These are phyloP conservation scores for Ylistrum balloti DNA, from an alignment of 1,140 invertebrate species.

Conservation along the genomic window DNA sequence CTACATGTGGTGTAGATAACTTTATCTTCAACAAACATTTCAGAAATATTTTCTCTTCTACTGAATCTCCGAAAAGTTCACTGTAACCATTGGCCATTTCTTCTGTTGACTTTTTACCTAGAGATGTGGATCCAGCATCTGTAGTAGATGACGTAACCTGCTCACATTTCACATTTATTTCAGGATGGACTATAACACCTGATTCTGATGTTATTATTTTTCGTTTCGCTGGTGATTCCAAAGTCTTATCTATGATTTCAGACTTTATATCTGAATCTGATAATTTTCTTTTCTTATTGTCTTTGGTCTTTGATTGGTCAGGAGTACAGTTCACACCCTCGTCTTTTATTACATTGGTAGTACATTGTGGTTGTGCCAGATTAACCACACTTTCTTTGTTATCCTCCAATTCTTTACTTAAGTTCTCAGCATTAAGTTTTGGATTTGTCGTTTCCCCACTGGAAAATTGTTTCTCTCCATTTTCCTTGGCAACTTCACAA, in stretches of 20 bases:
- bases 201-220: neutral
- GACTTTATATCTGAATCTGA: neutral
- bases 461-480: too few relatives aligned
- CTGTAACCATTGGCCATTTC: slow-evolving; percentile 45
- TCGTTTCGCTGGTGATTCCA: neutral
- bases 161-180: neutral
- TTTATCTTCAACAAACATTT: slow-evolving; percentile 67
- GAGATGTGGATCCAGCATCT: slow-evolving; percentile 30
- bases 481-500: too few relatives aligned
- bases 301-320: too few relatives aligned
- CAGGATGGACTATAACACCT: neutral
- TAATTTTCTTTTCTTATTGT: neutral
- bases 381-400: slow-evolving; percentile 43
- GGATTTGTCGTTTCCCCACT: too few relatives aligned
- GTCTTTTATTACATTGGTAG: neutral
- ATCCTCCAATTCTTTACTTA: neutral
- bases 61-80: slow-evolving; percentile 48
- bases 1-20: slow-evolving; percentile 59
- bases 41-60: slow-evolving; percentile 62
- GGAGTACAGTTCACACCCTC: too few relatives aligned
- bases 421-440: too few relatives aligned
- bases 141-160: slow-evolving; percentile 40
- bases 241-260: neutral
- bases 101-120: neutral
- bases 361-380: neutral